phyloP scores from a whole-genome alignment of 2,888 invertebrate species.

The Bembecia ichneumoniformis region DNA sequence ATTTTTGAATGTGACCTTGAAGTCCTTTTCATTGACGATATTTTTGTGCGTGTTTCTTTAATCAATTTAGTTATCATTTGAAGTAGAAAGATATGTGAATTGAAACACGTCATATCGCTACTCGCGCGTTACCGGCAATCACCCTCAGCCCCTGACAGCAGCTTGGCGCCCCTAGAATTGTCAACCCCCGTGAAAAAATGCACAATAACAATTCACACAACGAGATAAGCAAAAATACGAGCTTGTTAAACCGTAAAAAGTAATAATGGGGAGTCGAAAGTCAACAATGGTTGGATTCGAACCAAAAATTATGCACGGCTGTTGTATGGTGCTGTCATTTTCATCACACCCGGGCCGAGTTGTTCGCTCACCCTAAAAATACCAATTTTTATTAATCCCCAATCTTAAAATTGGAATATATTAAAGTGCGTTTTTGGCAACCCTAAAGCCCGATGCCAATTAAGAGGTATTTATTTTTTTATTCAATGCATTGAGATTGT shows the following conservation, averaged over 20 bases:
- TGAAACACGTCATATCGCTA: conserved; percentile 5
- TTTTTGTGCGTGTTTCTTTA: no score
- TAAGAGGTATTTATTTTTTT: not conserved
- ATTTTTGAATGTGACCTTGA: no score
- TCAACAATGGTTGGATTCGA: conserved; percentile 59
- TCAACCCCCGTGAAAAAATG: conserved; percentile 39
- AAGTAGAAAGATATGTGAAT: not conserved
- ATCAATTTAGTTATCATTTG: no score
- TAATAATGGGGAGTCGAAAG: conserved; percentile 63
- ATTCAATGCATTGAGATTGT: no score
- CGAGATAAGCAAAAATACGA: conserved; percentile 68
- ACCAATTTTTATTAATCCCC: not conserved
- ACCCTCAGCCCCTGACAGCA: conserved; percentile 15
- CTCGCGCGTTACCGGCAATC: conserved; percentile 10
- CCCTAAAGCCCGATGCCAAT: not conserved
- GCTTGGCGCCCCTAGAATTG: conserved; percentile 23
- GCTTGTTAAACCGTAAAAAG: conserved; percentile 72
- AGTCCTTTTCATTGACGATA: no score
- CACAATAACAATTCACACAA: conserved; percentile 63
- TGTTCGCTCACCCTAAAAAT: not conserved
- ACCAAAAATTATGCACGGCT: conserved; percentile 47
- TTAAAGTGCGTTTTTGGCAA: not conserved
- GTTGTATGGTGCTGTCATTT: conserved; percentile 27
- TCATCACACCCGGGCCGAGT: conserved; percentile 22
- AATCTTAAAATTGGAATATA: not conserved